phyloP scores from a whole-genome alignment of 2,113 vertebrate species.

The Agapornis roseicollis region DNA sequence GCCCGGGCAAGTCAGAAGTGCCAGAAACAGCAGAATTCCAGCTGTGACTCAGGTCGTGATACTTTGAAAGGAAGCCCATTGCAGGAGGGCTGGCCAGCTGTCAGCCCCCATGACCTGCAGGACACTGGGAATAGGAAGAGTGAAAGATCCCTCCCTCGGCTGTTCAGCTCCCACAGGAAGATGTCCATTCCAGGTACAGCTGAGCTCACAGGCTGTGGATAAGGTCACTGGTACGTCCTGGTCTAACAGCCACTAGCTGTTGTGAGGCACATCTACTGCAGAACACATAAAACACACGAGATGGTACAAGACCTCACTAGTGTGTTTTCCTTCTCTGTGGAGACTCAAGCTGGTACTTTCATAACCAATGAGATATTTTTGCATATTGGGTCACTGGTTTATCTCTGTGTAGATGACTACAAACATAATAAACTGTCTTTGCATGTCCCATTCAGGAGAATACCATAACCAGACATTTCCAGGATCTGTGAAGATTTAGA shows the following conservation, averaged over 20 bases:
- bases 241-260: rapidly evolving
- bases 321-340: background rate
- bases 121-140: rapidly evolving
- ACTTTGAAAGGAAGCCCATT: background rate
- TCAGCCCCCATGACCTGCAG: background rate
- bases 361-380: background rate
- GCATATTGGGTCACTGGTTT: background rate
- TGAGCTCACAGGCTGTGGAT: background rate
- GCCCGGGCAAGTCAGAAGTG: background rate
- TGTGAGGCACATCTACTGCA: background rate
- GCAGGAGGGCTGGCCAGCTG: background rate
- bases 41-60: background rate
- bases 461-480: background rate
- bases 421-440: background rate
- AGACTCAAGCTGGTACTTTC: background rate
- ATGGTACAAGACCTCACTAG: background rate
- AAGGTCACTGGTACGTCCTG: rapidly evolving
- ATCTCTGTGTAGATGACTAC: background rate
- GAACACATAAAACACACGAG: background rate
- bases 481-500: background rate
- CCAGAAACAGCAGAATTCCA: background rate
- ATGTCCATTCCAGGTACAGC: background rate
- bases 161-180: background rate
- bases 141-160: background rate
- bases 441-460: background rate